A percentile compares a stretch with the other conserved stretches of the same genome.
These are phyloP conservation scores for Sebastes minor DNA, from an alignment of 2,797 vertebrate genomes.

Conservation along the genomic window DNA sequence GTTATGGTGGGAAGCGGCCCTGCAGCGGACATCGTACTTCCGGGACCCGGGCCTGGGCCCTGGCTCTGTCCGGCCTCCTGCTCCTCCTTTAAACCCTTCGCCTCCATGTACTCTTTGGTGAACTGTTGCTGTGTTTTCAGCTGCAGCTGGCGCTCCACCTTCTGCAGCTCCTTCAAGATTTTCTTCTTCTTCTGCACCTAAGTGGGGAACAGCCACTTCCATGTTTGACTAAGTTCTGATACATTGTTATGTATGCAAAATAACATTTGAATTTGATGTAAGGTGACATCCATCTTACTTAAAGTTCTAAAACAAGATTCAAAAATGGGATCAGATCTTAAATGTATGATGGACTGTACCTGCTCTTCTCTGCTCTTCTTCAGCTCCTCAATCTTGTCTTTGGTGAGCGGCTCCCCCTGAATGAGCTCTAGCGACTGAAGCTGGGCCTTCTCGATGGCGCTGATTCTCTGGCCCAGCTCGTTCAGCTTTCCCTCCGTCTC, in stretches of 20 bases:
- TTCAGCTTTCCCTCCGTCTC: conserved; percentile 99
- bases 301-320: neutral
- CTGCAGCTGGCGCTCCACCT: conserved; percentile 99
- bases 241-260: neutral
- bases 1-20: conserved; percentile 63
- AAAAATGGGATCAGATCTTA: neutral
- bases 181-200: conserved; percentile 99
- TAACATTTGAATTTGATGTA: neutral
- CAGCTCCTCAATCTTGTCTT: conserved; percentile 98
- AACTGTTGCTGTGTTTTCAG: conserved; percentile 99
- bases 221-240: conserved; percentile 60
- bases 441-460: conserved; percentile 97
- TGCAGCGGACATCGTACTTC: conserved; percentile 68
- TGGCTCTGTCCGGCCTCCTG: conserved; percentile 85
- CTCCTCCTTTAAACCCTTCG: conserved; percentile 95
- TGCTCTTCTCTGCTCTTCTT: conserved; percentile 99
- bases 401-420: conserved; percentile 98
- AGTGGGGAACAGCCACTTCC: conserved; percentile 79
- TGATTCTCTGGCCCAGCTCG: conserved; percentile 99
- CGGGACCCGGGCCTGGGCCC: conserved; percentile 87
- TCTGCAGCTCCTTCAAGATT: conserved; percentile 99
- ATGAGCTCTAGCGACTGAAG: conserved; percentile 97
- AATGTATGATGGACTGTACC: conserved; percentile 76
- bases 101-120: conserved; percentile 99
- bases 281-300: neutral